Base-by-base conservation (phyloP, 2,888 invertebrate species). In the Campoplex capitator region DNA sequence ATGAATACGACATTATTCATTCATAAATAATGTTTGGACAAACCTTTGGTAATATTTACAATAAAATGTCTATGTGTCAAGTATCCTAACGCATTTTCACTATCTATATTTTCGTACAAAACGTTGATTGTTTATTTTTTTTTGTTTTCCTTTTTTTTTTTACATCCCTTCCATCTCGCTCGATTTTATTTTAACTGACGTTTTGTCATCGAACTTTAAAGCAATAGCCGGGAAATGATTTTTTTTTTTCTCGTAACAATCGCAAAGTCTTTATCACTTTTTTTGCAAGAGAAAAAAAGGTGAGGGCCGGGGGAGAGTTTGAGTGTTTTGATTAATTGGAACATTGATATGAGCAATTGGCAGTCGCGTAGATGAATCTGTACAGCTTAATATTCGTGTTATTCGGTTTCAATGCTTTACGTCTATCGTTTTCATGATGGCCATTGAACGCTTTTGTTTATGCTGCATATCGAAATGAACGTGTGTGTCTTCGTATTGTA, bases 291-390 rank as follows among this genome's bases (percentile, higher is more conserved):
- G 45, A 18, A 18, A 23, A 23, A 23, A 16, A 18, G 51, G 9
- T 28, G 9, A 23, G 58, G 58, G 28, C 56, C 6, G 9, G 9
- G 71, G 51, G 65, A 51, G 28, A 3, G 18, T 88, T 85, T 85
- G 87, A 90, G 7, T 54, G n/a, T 73, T 73, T 71, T 71, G 18
- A 73, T 73, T 56, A 91, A 88, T 91, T 91, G 91, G 91, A 89
- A 87, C 83, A 90, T 92, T 93, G 93, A 93, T 93, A 93, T 93
- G 93, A 93, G 93, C 92, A 92, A 92, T 91, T 92, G 91, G 91
- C 92, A 92, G 92, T 91, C 91, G 88, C 90, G 87, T 93, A 91
- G 91, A 92, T 91, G 90, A 84, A 84, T 76, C 48, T 74, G 74
- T 75, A 82, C 48, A 78, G 91, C 89, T 90, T 91, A 91, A 91